Percentiles rank a stretch among this genome's conserved stretches.
These are phyloP conservation scores for Oncorhynchus gorbuscha DNA, from an alignment of 2,113 vertebrate species.

Conservation along the genomic window DNA sequence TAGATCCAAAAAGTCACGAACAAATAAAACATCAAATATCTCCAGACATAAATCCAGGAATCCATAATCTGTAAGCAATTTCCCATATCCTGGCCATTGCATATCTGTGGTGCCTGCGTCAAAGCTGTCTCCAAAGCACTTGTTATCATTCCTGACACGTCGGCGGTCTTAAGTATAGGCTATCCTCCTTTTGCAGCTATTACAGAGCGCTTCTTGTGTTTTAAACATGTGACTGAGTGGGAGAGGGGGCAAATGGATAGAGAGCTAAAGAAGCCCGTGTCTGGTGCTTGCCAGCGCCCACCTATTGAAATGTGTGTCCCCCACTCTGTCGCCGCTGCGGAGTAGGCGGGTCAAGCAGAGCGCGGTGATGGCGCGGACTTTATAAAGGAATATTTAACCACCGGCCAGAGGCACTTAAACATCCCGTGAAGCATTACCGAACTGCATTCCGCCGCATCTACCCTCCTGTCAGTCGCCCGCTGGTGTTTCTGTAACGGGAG, in stretches of 20 bases:
- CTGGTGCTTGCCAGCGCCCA: constrained; percentile 31
- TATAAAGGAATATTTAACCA: constrained; percentile 43
- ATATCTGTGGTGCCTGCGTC: too few species aligned
- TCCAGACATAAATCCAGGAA: background rate
- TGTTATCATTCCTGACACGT: constrained; percentile 57
- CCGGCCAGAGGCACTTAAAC: constrained; percentile 20
- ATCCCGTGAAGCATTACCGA: constrained; percentile 18
- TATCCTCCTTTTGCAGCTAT: constrained; percentile 57
- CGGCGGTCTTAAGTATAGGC: constrained; percentile 31
- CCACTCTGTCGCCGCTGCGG: constrained; percentile 50
- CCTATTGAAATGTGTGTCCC: constrained; percentile 45
- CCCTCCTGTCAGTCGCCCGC: constrained; percentile 18
- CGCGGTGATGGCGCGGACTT: constrained; percentile 48
- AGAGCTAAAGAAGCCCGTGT: constrained; percentile 36
- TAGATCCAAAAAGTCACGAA: background rate
- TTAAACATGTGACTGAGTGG: constrained; percentile 73
- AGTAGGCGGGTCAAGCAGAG: constrained; percentile 69
- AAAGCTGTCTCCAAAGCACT: constrained; percentile 11
- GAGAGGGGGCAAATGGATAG: constrained; percentile 48
- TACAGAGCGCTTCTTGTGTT: constrained; percentile 76
- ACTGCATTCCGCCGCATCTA: constrained; percentile 59
- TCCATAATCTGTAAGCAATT: background rate
- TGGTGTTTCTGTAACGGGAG: constrained; percentile 6
- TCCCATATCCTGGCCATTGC: too few species aligned
- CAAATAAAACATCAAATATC: background rate